phyloP scores from a whole-genome alignment of 2,888 invertebrate genomes.

The Strigamia maritima region DNA sequence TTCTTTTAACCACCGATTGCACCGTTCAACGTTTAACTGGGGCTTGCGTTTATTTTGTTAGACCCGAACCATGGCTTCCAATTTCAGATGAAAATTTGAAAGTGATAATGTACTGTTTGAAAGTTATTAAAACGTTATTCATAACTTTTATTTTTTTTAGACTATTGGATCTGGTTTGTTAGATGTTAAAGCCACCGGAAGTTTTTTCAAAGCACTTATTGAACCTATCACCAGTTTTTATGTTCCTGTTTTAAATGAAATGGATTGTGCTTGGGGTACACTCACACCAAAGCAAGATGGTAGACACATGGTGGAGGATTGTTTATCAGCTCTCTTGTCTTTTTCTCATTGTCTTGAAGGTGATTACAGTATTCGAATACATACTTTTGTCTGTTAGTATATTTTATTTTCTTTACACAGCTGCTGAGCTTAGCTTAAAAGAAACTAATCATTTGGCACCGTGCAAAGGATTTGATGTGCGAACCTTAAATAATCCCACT shows the following conservation, averaged over 20 bases:
- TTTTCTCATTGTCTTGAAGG: slow-evolving; percentile 36
- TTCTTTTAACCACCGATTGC: slow-evolving; percentile 1
- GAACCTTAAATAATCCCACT: neutral
- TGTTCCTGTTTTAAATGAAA: slow-evolving; percentile 68
- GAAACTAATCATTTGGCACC: neutral
- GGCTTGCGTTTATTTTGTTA: slow-evolving; percentile 29
- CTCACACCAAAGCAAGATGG: neutral
- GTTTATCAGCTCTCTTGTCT: slow-evolving; percentile 13
- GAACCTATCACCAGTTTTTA: slow-evolving; percentile 83
- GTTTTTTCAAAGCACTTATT: slow-evolving; percentile 81
- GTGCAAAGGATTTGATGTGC: slow-evolving; percentile 8
- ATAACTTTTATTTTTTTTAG: slow-evolving; percentile 43
- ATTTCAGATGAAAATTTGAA: slow-evolving; percentile 31
- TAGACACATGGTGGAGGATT: slow-evolving; percentile 22
- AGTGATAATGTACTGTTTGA: neutral
- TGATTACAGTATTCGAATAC: neutral
- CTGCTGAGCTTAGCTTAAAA: slow-evolving; percentile 31
- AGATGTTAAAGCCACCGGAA: slow-evolving; percentile 68
- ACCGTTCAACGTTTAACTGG: neutral
- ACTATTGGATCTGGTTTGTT: slow-evolving; percentile 71
- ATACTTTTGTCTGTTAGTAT: neutral
- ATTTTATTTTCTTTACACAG: neutral
- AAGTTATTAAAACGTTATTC: too few relatives aligned
- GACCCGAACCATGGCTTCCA: slow-evolving; percentile 1
- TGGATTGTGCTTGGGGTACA: slow-evolving; percentile 27